Evolutionary conservation across 2,113 vertebrate species (phyloP).

Genomic region (Tricholaema leucomelas): DNA sequence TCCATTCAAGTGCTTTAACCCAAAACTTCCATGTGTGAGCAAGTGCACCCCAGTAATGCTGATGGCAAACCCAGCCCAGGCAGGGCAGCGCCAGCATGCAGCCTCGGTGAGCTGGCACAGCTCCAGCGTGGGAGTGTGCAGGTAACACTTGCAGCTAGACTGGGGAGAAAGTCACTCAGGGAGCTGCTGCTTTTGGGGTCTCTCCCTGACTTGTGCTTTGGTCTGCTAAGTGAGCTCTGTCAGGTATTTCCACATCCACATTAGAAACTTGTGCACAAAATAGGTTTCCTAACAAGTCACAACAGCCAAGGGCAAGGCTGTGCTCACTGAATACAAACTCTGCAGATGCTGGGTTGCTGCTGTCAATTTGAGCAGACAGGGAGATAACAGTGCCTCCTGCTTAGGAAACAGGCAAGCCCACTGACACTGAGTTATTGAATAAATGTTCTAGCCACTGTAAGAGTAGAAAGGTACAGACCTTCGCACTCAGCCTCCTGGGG

Average conservation of each 20-base stretch:
- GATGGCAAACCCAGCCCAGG: not conserved
- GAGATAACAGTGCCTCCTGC: not conserved
- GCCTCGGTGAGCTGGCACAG: fast-evolving
- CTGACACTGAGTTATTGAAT: not conserved
- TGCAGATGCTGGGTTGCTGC: not conserved
- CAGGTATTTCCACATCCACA: not conserved
- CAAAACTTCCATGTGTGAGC: fast-evolving
- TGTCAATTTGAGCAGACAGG: not conserved
- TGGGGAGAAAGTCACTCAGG: not conserved
- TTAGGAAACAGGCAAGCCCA: not conserved
- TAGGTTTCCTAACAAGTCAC: not conserved
- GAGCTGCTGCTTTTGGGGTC: fast-evolving
- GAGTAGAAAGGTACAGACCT: not conserved
- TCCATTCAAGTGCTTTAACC: not conserved
- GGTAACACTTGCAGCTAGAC: not conserved
- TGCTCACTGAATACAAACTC: not conserved
- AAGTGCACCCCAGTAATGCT: fast-evolving
- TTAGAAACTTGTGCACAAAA: not conserved
- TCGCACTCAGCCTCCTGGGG: not conserved
- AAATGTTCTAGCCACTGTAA: not conserved
- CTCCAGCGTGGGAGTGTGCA: not conserved
- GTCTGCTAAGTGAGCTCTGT: fast-evolving
- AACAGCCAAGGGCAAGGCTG: not conserved
- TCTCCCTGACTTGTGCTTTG: not conserved
- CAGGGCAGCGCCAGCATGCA: fast-evolving